These are phyloP conservation scores for Macrotis lagotis DNA, from an alignment of 2,113 vertebrate genomes.

Conservation along the genomic window DNA sequence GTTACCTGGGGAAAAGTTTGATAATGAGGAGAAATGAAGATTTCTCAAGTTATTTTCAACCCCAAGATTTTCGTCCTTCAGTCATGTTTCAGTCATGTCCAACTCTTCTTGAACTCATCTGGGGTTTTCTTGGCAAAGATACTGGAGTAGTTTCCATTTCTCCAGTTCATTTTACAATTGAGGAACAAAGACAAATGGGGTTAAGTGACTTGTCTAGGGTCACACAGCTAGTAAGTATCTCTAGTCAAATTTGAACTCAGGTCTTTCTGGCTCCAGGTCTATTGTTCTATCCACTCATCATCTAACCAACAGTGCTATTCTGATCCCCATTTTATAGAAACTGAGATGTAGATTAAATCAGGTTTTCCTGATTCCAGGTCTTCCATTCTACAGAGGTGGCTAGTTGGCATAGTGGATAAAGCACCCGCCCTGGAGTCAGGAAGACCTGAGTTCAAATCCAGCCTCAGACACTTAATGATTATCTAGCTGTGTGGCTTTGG, in stretches of 20 bases:
- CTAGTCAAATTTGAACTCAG: too few species aligned
- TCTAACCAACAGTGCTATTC: too few species aligned
- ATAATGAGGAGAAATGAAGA: not conserved
- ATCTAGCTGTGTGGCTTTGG: too few species aligned
- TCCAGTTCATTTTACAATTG: not conserved
- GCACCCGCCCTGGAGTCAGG: too few species aligned
- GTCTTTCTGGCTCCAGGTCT: too few species aligned
- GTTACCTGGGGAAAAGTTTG: not conserved
- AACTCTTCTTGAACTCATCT: not conserved
- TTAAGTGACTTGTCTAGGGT: not conserved
- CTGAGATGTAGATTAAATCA: not conserved
- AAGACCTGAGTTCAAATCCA: too few species aligned
- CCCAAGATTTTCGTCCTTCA: not conserved
- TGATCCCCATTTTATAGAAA: not conserved
- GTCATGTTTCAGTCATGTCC: not conserved
- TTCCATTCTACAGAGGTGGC: not conserved
- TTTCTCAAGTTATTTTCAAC: not conserved
- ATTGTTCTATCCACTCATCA: too few species aligned
- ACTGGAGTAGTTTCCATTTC: not conserved
- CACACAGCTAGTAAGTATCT: too few species aligned
- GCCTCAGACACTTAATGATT: too few species aligned
- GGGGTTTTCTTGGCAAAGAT: not conserved
- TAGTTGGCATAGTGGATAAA: too few species aligned
- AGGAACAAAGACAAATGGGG: not conserved
- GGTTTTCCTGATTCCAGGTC: not conserved